A percentile compares a stretch with the other conserved stretches of the same genome.
Conservation (phyloP, 2,113 vertebrate species). For the Chinchilla lanigera region DNA sequence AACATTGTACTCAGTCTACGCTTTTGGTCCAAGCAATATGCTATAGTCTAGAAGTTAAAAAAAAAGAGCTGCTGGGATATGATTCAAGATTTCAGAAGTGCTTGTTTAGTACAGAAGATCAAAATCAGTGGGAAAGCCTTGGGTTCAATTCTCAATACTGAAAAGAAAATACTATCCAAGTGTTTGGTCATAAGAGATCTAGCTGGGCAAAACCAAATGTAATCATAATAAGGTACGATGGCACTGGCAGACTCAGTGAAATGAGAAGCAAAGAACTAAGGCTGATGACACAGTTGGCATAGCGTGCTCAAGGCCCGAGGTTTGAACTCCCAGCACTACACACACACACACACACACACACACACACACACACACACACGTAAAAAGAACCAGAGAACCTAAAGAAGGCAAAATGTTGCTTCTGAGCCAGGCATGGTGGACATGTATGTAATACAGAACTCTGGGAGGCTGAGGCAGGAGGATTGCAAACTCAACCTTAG, state of each 20-base stretch:
- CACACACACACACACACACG: not conserved
- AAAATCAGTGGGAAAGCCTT: not conserved
- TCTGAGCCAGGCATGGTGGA: not conserved
- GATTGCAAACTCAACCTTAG: not conserved
- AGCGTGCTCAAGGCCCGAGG: not conserved
- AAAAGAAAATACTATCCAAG: not conserved
- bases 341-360: not conserved
- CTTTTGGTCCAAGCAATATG: conserved; percentile 47
- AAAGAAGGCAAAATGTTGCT: not conserved
- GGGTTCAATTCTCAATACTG: not conserved
- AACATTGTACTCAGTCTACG: not conserved
- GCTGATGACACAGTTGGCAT: not conserved
- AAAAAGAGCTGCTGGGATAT: conserved; percentile 40
- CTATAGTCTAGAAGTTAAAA: conserved; percentile 50
- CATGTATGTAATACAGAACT: not conserved
- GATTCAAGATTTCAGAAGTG: not conserved
- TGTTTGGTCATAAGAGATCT: not conserved
- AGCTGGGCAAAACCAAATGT: not conserved
- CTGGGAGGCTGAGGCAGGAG: not conserved
- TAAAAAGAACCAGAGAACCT: not conserved
- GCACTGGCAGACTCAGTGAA: not conserved
- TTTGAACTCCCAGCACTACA: not conserved
- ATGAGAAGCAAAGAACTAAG: not conserved
- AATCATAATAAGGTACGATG: not conserved
- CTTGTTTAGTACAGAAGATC: not conserved